A percentile compares a stretch with the other conserved stretches of the same genome.
Conservation (phyloP, 2,797 vertebrate species). For the Merluccius polli region DNA sequence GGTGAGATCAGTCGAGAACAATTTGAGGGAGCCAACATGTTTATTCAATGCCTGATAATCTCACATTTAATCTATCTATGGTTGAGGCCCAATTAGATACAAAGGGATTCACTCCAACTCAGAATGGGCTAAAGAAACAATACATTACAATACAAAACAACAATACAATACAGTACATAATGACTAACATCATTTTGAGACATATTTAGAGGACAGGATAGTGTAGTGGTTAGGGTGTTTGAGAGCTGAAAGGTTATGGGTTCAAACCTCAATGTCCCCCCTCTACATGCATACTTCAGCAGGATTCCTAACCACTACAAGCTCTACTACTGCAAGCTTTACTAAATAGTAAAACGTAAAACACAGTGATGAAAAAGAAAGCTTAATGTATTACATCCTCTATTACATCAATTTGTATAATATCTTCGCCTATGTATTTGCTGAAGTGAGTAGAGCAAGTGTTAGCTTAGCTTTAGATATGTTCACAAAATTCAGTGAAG, state of each 20-base stretch:
- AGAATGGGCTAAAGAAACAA: background rate
- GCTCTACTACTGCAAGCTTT: background rate
- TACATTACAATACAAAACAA: no score
- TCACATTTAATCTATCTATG: slow-evolving; percentile 44
- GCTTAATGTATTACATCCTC: background rate
- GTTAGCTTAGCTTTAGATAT: background rate
- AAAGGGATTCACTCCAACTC: slow-evolving; percentile 12
- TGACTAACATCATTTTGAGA: background rate
- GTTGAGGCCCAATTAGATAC: slow-evolving; percentile 24
- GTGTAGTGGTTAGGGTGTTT: background rate
- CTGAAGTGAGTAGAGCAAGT: background rate
- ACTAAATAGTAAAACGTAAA: background rate
- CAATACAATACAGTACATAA: no score
- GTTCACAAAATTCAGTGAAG: background rate
- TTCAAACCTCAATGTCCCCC: no score
- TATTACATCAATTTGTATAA: background rate
- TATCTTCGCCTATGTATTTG: no score
- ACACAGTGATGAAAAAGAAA: background rate
- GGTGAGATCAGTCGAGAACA: slow-evolving; percentile 35
- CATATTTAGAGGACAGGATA: background rate
- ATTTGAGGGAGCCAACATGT: slow-evolving; percentile 39
- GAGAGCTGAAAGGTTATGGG: no score
- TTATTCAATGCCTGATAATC: slow-evolving; percentile 40
- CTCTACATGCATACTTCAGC: no score
- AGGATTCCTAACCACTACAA: background rate